These are phyloP conservation scores for Protophormia terraenovae DNA, from an alignment of 2,888 invertebrate species.

Conservation along the genomic window DNA sequence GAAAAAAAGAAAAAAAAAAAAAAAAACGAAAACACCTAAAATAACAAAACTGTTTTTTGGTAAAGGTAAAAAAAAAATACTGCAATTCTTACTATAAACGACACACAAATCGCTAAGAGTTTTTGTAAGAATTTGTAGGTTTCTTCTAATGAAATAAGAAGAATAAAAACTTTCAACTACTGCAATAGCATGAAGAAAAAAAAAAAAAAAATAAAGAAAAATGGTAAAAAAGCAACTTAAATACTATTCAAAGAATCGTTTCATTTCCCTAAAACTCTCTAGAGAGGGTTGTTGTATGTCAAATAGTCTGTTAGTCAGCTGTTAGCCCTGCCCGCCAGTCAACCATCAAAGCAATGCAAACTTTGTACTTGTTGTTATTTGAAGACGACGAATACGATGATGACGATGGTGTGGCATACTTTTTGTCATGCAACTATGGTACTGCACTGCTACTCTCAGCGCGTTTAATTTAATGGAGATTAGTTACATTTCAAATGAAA, in stretches of 20 bases:
- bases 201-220: neutral
- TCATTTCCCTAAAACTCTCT: neutral
- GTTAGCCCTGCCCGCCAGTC: neutral
- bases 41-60: neutral
- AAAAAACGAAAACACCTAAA: neutral
- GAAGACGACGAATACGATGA: neutral
- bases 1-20: too few species aligned
- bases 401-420: neutral
- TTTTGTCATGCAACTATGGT: conserved; percentile 16
- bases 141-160: too few species aligned
- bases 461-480: conserved; percentile 61
- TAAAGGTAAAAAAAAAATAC: too few species aligned
- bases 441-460: neutral
- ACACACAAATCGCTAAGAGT: neutral
- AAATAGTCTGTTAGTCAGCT: too few species aligned
- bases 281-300: neutral
- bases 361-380: conserved; percentile 6
- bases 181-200: too few species aligned
- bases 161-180: too few species aligned
- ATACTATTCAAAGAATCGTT: conserved; percentile 5
- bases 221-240: neutral
- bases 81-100: neutral
- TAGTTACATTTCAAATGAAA: conserved; percentile 53
- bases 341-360: conserved; percentile 14
- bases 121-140: neutral